Percentiles rank a stretch among this genome's conserved stretches.
phyloP scores from a whole-genome alignment of 35 echinoderm and acorn worm genomes.

The Apostichopus californicus region DNA sequence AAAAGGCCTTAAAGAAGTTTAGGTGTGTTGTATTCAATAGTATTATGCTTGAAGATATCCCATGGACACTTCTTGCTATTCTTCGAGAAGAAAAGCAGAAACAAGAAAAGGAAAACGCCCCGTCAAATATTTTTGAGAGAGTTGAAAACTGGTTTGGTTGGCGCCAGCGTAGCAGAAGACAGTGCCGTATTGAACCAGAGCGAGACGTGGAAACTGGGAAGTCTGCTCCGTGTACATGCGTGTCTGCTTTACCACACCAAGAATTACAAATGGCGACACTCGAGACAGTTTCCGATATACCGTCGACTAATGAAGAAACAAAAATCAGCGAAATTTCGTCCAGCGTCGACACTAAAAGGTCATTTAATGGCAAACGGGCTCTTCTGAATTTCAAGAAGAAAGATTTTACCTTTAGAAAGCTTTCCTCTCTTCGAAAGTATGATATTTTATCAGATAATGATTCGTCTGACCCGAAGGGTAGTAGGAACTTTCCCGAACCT shows the following conservation, averaged over 20 bases:
- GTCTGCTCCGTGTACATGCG: too few relatives aligned
- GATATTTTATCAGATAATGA: not conserved
- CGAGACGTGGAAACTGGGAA: not conserved
- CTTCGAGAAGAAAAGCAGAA: slow-evolving; percentile 29
- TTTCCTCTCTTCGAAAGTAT: not conserved
- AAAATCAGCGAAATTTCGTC: not conserved
- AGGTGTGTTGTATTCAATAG: not conserved
- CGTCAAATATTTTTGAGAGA: not conserved
- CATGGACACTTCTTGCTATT: slow-evolving; percentile 13
- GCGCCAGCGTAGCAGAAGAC: not conserved
- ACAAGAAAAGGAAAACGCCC: not conserved
- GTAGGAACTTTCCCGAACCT: not conserved
- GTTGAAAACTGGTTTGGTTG: slow-evolving; percentile 19
- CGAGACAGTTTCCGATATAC: not conserved
- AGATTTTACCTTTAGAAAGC: not conserved
- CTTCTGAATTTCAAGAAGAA: slow-evolving; percentile 24
- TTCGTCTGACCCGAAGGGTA: not conserved
- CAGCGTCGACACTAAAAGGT: not conserved
- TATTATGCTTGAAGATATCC: slow-evolving; percentile 15
- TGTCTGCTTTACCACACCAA: not conserved
- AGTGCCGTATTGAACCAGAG: not conserved
- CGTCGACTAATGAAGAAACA: not conserved
- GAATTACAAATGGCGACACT: not conserved
- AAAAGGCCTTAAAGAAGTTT: slow-evolving; percentile 26
- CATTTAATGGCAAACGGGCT: not conserved